Conservation (phyloP, 2,113 vertebrate genomes). For the Indri indri region DNA sequence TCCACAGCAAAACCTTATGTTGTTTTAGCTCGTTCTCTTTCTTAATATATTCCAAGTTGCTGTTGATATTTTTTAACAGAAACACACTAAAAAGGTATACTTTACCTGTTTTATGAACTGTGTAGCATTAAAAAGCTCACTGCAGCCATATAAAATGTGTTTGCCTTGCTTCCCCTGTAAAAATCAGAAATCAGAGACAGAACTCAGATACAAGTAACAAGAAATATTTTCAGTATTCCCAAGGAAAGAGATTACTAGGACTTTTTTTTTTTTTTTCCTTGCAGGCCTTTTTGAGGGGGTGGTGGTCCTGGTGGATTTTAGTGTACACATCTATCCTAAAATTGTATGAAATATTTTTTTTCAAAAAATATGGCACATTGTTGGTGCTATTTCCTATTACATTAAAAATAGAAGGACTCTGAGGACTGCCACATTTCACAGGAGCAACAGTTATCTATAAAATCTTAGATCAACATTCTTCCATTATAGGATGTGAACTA, state of each 20-base stretch:
- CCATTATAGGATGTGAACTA: not conserved
- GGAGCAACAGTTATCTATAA: not conserved
- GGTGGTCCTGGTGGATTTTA: not conserved
- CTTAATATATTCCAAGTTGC: not conserved
- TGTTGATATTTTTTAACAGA: not conserved
- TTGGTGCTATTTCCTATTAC: not conserved
- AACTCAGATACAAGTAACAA: not conserved
- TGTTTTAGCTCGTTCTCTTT: not conserved
- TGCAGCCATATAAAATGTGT: slow-evolving; percentile 96
- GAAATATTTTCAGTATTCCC: not conserved
- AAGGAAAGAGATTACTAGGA: not conserved
- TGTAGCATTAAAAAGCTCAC: slow-evolving; percentile 96
- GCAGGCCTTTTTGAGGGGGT: not conserved
- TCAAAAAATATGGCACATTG: not conserved
- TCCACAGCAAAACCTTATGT: not conserved
- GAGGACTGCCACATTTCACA: not conserved
- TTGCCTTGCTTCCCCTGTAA: slow-evolving; percentile 93
- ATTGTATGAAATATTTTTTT: not conserved
- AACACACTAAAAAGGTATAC: not conserved
- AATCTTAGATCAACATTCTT: slow-evolving; percentile 9
- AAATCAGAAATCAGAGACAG: not conserved
- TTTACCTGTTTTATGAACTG: slow-evolving; percentile 97
- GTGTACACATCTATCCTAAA: not conserved
- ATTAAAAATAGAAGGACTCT: not conserved
- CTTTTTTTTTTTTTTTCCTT: not conserved